A percentile compares a stretch with the other conserved stretches of the same genome.
Evolutionary conservation across 2,797 vertebrate genomes (phyloP).

Genomic region (Mallotus villosus): DNA sequence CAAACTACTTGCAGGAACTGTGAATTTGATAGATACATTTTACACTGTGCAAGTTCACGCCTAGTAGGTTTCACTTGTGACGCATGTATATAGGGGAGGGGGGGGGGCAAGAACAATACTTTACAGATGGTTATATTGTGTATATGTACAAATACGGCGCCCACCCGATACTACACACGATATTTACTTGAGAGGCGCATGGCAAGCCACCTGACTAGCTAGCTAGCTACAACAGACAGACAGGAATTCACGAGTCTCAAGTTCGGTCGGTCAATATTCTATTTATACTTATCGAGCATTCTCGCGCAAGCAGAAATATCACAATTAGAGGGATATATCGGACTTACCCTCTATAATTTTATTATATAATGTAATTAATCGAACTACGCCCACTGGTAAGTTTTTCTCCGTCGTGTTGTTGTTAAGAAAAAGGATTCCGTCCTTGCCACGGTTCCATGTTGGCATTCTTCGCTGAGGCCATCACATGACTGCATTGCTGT

Average conservation of each 20-base stretch:
- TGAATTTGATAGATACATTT: no score
- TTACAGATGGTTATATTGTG: neutral
- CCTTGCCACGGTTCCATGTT: constrained; percentile 80
- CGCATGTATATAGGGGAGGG: no score
- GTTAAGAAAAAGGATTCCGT: constrained; percentile 60
- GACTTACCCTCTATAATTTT: constrained; percentile 45
- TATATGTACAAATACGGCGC: neutral
- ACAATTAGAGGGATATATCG: constrained; percentile 1
- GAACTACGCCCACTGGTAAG: constrained; percentile 35
- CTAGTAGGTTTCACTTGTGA: no score
- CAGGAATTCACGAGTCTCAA: constrained; percentile 53
- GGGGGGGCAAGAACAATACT: no score
- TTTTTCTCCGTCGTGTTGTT: constrained; percentile 62
- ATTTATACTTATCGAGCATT: constrained; percentile 35
- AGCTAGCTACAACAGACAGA: constrained; percentile 8
- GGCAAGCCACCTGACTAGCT: constrained; percentile 33
- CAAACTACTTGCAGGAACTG: no score
- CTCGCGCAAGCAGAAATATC: constrained; percentile 1
- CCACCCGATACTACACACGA: neutral
- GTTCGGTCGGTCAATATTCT: constrained; percentile 58
- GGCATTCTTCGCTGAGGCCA: constrained; percentile 67
- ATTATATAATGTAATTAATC: neutral
- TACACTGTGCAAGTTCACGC: no score
- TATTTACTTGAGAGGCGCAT: neutral
- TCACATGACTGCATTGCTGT: constrained; percentile 79